Evolutionary conservation across 2,113 vertebrate genomes (phyloP), one percentile per base, ranked within the genome.

Genomic region (Catharus bicknelli): DNA sequence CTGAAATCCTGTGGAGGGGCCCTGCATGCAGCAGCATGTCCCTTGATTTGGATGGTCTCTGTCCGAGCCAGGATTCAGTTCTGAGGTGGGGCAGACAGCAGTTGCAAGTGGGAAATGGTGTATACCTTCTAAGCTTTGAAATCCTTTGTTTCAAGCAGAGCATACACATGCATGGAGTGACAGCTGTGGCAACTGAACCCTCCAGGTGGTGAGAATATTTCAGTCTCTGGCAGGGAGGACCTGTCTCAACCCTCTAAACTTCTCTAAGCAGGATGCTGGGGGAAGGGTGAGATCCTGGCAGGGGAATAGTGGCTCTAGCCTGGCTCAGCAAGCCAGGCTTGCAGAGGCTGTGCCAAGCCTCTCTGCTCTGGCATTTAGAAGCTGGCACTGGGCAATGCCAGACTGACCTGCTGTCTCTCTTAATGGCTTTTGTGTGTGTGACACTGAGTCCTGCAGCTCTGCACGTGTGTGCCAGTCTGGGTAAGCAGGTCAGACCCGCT

Each of bases 361-460:
- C 25, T 83, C 45, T 78, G 66, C 88, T 74, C 73, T 94, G 81
- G 85, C 89, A 69, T 94, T 97, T 97, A 90, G 89, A 27, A 95
- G 88, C 47, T 90, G 92, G 93, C 57, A 80, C 59, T 42, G 47
- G 70, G 32, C 66, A 34, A 89, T 66, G 94, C 91, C 86, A 95
- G 94, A 94, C 73, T 93, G 95, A 95, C 90, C 92, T 86, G 81
- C 87, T 92, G 95, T 96, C 92, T 96, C 13, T 6, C 83, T 96
- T 96, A 96, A 95, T 93, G 87, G 93, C 87, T 95, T 95, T 89
- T 96, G 63, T 87, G 77, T 92, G 83, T 94, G 85, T 84, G 72
- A 87, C 42, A 82, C 83, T 48, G 93, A 45, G 85, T 97, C 79
- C 80, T 0, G 50, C 62, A 58, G 93, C 67, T 92, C 90, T 54